Evolutionary conservation across 2,797 vertebrate species (phyloP).

Genomic region (Mareca penelope): DNA sequence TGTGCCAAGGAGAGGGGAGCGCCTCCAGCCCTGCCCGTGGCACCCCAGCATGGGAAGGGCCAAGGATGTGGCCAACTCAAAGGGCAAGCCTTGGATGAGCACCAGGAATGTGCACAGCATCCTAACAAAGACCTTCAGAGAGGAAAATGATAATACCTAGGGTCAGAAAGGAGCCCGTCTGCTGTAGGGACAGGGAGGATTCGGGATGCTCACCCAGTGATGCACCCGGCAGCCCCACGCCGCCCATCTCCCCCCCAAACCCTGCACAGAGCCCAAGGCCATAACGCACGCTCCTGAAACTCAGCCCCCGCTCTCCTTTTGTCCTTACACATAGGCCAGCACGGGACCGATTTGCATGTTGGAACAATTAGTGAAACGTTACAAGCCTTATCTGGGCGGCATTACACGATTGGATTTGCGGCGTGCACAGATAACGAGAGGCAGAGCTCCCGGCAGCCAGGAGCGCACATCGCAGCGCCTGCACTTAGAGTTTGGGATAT

Average conservation of each 20-base stretch:
- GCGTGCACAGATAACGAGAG: not conserved
- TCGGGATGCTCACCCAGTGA: not conserved
- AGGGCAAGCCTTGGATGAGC: not conserved
- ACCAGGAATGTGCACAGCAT: not conserved
- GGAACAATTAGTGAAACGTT: constrained; percentile 55
- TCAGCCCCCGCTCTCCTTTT: not conserved
- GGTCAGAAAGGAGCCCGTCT: not conserved
- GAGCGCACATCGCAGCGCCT: constrained; percentile 46
- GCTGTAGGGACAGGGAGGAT: not conserved
- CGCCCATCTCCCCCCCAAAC: not conserved
- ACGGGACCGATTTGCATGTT: constrained; percentile 29
- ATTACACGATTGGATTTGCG: constrained; percentile 44
- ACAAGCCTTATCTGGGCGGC: constrained; percentile 41
- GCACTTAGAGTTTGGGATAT: constrained; percentile 30
- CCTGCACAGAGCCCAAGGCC: not conserved
- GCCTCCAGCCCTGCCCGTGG: not conserved
- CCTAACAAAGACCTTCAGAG: not conserved
- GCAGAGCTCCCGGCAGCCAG: constrained; percentile 27
- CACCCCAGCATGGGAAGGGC: not conserved
- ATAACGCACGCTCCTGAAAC: not conserved
- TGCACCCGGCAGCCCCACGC: not conserved
- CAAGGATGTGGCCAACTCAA: not conserved
- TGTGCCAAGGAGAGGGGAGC: not conserved
- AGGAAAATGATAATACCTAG: not conserved
- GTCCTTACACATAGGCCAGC: accelerated